Evolutionary conservation across 2,113 vertebrate genomes (phyloP), one percentile per base, ranked within the genome.

Genomic region (Eidolon helvum): DNA sequence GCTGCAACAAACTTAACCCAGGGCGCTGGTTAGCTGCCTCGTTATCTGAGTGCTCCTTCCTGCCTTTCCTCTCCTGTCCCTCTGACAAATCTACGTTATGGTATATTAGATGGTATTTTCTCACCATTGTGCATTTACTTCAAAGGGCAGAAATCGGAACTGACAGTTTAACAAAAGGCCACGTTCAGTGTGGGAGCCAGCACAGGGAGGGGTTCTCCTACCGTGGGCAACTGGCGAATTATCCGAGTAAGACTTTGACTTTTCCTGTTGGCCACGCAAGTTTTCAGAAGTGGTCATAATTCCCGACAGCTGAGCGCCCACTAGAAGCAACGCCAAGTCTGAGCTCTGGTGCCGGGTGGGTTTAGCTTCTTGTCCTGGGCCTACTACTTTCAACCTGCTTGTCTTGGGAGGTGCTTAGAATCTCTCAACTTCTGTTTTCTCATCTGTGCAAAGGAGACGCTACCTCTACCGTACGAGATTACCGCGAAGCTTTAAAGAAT

Each of bases 121-220:
- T 98, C 97, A 98, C 88, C 93, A 95, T 83, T 86, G 87, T 94
- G 72, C 96, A 93, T 94, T 98, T 91, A 86, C 96, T 97, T 93
- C 94, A 87, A 97, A 98, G 69, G 92, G 77, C 94, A 97, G 93
- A 98, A 98, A 98, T 86, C 90, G 97, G 97, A 98, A 96, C 72
- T 93, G 97, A 97, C 94, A 97, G 92, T 84, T 95, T 86, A 96
- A 95, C 89, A 93, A 96, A 98, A 96, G 96, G 95, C 80, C 61
- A 68, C 0, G 4, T n/a, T 77, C 59, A 57, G 63, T 5, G 59
- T 10, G 5, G 40, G 83, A 84, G 53, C 53, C 10, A 30, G 30
- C 66, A 21, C 43, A n/a, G 43, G 45, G 65, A 30, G 0, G 28
- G 16, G 19, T 43, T 65, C n/a, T 30, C 71, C 69, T 26, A 11